These are phyloP conservation scores for Lymantria monacha DNA, from an alignment of 2,888 invertebrate species.

Conservation along the genomic window DNA sequence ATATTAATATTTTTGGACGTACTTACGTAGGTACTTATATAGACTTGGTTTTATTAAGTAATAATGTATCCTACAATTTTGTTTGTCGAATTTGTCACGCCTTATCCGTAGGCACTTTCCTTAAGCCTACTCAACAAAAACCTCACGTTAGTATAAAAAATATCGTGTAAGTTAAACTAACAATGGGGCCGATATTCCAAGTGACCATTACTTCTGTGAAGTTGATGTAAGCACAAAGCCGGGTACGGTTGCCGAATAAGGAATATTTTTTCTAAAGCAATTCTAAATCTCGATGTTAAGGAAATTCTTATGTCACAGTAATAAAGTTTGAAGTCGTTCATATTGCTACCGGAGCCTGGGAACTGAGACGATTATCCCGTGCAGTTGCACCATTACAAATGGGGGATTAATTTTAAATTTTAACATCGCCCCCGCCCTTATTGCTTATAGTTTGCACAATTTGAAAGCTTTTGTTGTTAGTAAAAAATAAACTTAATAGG, in stretches of 20 bases:
- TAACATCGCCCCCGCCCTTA: constrained; percentile 52
- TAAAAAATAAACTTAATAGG: constrained; percentile 14
- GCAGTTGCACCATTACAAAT: constrained; percentile 43
- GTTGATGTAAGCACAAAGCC: constrained; percentile 49
- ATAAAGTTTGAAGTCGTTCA: constrained; percentile 13
- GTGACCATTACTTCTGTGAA: constrained; percentile 54
- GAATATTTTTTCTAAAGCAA: constrained; percentile 27
- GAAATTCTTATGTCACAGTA: constrained; percentile 11
- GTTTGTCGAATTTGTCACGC: constrained; percentile 21
- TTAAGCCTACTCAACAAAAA: constrained; percentile 28
- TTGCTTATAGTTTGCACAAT: constrained; percentile 42
- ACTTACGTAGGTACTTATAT: background rate
- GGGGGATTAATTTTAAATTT: constrained; percentile 70
- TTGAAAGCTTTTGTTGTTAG: constrained; percentile 48
- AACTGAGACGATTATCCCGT: constrained; percentile 46
- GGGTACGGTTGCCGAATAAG: constrained; percentile 33
- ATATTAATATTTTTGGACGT: constrained; percentile 4
- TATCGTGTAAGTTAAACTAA: constrained; percentile 37
- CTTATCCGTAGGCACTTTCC: constrained; percentile 27
- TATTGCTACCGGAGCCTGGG: constrained; percentile 5
- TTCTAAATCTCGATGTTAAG: constrained; percentile 13
- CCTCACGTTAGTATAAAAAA: constrained; percentile 36
- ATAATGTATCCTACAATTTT: constrained; percentile 2
- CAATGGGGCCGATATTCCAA: constrained; percentile 54
- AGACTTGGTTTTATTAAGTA: background rate